Evolutionary conservation across 1,140 invertebrate species (phyloP).

Genomic region (Sogatella furcifera): DNA sequence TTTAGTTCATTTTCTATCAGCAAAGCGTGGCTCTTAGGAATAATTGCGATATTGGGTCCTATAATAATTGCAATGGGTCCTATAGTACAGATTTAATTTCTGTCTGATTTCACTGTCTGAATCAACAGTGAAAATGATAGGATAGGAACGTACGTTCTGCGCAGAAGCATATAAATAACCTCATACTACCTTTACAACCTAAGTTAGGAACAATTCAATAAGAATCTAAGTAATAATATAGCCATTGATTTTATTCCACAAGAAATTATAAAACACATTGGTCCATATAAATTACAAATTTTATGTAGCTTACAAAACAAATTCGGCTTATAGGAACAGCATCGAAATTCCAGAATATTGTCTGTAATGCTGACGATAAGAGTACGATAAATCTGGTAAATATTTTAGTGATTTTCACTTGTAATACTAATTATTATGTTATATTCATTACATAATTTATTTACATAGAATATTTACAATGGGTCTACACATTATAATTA

Average conservation of each 20-base stretch:
- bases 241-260: not conserved
- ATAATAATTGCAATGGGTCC: no score
- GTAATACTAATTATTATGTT: not conserved
- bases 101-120: no score
- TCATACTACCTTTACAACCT: no score
- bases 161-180: no score
- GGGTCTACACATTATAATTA: not conserved
- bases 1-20: no score
- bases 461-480: slow-evolving; percentile 10
- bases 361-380: not conserved
- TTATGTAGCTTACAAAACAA: not conserved
- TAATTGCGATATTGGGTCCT: no score
- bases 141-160: no score
- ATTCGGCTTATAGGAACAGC: not conserved
- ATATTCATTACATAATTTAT: slow-evolving; percentile 3
- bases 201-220: not conserved
- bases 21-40: no score
- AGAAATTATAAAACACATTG: not conserved
- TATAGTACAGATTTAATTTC: no score
- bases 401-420: not conserved
- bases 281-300: not conserved
- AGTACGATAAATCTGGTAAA: not conserved
- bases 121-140: no score
- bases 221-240: not conserved
- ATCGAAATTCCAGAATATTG: not conserved